phyloP scores from a whole-genome alignment of 1,140 invertebrate genomes.

The Mactra quadrangularis region DNA sequence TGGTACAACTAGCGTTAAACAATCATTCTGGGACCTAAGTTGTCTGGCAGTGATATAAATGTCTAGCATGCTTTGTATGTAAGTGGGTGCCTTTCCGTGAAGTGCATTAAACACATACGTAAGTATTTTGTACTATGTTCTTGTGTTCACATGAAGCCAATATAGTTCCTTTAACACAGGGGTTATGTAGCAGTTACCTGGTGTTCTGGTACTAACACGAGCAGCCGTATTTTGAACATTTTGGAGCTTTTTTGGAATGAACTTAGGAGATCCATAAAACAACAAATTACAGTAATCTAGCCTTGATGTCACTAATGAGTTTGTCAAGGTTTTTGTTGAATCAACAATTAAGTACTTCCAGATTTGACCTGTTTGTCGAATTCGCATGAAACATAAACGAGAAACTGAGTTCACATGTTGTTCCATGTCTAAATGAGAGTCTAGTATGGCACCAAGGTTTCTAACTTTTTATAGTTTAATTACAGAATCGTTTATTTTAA shows the following conservation, averaged over 20 bases:
- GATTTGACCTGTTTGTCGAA: no score
- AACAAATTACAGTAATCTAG: constrained; percentile 50
- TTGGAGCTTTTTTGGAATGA: neutral
- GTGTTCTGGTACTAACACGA: no score
- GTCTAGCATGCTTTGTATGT: neutral
- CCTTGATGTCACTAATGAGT: constrained; percentile 52
- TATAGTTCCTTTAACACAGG: no score
- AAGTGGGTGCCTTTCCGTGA: neutral
- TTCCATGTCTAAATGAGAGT: constrained; percentile 5
- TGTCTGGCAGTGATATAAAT: no score
- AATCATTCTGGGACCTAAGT: no score
- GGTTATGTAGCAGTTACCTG: no score
- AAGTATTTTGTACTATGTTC: no score
- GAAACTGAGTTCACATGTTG: neutral
- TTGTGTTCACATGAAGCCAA: no score
- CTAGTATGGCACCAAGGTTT: no score
- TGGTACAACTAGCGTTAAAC: no score
- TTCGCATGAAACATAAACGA: no score
- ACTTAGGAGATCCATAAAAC: neutral
- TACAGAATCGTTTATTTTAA: constrained; percentile 6
- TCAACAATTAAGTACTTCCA: neutral
- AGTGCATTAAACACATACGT: neutral
- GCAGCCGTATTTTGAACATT: no score
- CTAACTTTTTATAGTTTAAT: constrained; percentile 24
- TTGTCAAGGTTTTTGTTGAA: constrained; percentile 43